phyloP scores from a whole-genome alignment of 2,888 invertebrate genomes.

The Camptogramma bilineatum region DNA sequence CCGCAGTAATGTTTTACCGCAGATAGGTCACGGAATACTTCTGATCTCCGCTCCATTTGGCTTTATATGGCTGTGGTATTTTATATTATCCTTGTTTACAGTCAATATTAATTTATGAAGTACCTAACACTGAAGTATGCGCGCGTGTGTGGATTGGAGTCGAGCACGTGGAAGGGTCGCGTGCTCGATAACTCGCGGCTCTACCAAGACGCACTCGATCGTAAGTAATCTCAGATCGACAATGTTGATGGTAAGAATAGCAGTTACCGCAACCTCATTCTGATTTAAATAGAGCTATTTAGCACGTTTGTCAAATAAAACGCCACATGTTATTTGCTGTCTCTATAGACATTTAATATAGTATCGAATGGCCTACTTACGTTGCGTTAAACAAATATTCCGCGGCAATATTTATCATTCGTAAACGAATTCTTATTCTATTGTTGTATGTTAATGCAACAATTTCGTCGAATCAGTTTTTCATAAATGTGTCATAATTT shows the following conservation, averaged over 20 bases:
- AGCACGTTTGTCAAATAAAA: constrained; percentile 3
- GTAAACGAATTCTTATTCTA: neutral
- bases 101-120: neutral
- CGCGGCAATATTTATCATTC: neutral
- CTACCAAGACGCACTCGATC: neutral
- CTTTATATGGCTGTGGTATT: neutral
- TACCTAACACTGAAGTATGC: neutral
- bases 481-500: neutral
- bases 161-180: constrained; percentile 14
- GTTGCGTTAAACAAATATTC: neutral
- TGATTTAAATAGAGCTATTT: neutral
- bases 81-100: constrained; percentile 7
- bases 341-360: constrained; percentile 1
- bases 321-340: constrained; percentile 8
- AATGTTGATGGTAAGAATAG: neutral
- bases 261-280: neutral
- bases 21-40: constrained; percentile 23
- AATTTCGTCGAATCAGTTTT: neutral
- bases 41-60: neutral
- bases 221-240: neutral
- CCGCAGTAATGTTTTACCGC: constrained; percentile 1
- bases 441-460: neutral
- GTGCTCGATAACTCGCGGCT: constrained; percentile 1
- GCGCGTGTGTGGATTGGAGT: neutral
- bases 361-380: neutral